Evolutionary conservation across 2,888 invertebrate species (phyloP).

Genomic region (Falcaria lacertinaria): DNA sequence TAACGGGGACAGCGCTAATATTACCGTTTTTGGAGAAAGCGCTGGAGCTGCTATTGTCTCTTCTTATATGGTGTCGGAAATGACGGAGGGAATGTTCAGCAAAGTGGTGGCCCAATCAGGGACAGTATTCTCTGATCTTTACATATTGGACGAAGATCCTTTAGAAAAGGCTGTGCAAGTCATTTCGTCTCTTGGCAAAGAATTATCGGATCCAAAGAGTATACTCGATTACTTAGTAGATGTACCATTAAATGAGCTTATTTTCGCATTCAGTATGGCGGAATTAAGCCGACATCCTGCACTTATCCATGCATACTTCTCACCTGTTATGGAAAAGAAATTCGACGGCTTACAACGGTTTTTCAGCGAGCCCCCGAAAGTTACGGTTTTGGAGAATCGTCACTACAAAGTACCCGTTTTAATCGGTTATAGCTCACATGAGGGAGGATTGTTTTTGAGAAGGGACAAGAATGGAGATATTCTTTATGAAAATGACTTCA

Average conservation of each 20-base stretch:
- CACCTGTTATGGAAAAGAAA: slow-evolving; percentile 53
- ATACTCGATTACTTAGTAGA: slow-evolving; percentile 43
- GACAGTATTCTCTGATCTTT: slow-evolving; percentile 47
- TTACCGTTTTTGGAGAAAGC: slow-evolving; percentile 62
- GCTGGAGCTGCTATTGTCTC: slow-evolving; percentile 48
- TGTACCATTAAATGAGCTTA: slow-evolving; percentile 44
- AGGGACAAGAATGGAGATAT: slow-evolving; percentile 38
- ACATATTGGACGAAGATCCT: slow-evolving; percentile 46
- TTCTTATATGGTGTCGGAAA: slow-evolving; percentile 45
- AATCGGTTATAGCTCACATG: slow-evolving; percentile 41
- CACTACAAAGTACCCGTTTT: slow-evolving; percentile 48
- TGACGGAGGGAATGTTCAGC: slow-evolving; percentile 46
- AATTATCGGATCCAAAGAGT: slow-evolving; percentile 27
- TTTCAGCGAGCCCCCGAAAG: slow-evolving; percentile 44
- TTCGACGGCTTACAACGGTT: slow-evolving; percentile 46
- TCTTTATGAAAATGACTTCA: slow-evolving; percentile 40
- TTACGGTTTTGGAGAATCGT: slow-evolving; percentile 33
- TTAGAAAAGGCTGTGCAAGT: slow-evolving; percentile 43
- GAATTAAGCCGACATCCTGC: slow-evolving; percentile 36
- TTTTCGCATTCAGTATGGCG: slow-evolving; percentile 36
- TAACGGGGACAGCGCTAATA: slow-evolving; percentile 52
- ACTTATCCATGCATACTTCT: slow-evolving; percentile 39
- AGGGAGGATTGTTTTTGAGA: slow-evolving; percentile 50
- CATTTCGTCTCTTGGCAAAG: slow-evolving; percentile 40
- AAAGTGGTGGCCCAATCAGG: slow-evolving; percentile 61